These are phyloP conservation scores for Drosophila algonquin DNA, from an alignment of 2,888 invertebrate genomes.

Conservation along the genomic window DNA sequence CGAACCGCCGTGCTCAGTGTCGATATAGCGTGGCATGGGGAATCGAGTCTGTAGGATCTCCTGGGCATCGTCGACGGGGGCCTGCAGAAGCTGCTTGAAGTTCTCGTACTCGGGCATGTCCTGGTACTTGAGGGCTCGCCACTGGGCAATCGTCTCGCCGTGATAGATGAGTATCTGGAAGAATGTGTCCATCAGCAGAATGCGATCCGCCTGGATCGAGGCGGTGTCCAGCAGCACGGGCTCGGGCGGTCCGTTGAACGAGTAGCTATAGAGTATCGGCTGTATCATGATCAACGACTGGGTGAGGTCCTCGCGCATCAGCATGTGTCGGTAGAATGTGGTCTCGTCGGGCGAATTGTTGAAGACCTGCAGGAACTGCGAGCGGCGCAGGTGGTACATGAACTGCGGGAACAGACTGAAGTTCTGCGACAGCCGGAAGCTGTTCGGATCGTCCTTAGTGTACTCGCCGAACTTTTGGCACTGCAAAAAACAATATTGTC, in stretches of 20 bases:
- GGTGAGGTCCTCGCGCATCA: constrained; percentile 98
- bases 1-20: constrained; percentile 99
- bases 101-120: constrained; percentile 98
- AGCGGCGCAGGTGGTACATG: constrained; percentile 99
- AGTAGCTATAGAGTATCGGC: constrained; percentile 99
- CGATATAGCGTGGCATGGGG: constrained; percentile 99
- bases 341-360: constrained; percentile 99
- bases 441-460: constrained; percentile 97
- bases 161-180: constrained; percentile 99
- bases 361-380: constrained; percentile 99
- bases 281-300: constrained; percentile 99
- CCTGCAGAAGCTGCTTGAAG: constrained; percentile 95
- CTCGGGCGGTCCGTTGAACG: constrained; percentile 98
- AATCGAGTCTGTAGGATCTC: constrained; percentile 98
- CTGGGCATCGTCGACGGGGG: constrained; percentile 98
- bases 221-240: constrained; percentile 98
- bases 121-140: constrained; percentile 98
- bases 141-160: constrained; percentile 99
- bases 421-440: constrained; percentile 97
- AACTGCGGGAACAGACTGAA: constrained; percentile 99
- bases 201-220: constrained; percentile 98
- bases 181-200: constrained; percentile 99
- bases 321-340: constrained; percentile 98
- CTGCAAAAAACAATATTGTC: constrained; percentile 84
- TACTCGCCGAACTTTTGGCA: constrained; percentile 99